These are phyloP conservation scores for Tridacna crocea DNA, from an alignment of 2,888 invertebrate species.

Conservation along the genomic window DNA sequence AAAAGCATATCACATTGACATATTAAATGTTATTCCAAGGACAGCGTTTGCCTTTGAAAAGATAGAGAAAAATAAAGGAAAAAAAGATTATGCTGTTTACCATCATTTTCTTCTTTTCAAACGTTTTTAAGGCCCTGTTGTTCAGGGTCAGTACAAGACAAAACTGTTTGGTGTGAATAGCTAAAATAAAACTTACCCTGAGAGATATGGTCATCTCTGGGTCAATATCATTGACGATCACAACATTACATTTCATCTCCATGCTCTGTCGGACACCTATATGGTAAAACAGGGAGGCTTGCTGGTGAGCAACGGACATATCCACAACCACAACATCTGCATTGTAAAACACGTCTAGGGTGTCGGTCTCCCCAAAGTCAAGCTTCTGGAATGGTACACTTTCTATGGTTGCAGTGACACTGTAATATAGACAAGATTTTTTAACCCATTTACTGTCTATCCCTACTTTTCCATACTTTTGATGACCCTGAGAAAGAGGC, in stretches of 20 bases:
- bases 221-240: constrained; percentile 88
- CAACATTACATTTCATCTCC: constrained; percentile 96
- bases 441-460: no score
- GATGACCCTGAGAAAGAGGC: no score
- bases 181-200: constrained; percentile 88
- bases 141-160: no score
- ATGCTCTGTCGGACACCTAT: constrained; percentile 98
- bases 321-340: constrained; percentile 99
- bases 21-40: no score
- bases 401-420: constrained; percentile 75
- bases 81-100: background rate
- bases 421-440: constrained; percentile 57
- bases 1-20: no score
- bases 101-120: background rate
- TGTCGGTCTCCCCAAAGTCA: constrained; percentile 98
- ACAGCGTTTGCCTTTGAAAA: no score
- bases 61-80: background rate
- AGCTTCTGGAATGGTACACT: constrained; percentile 92
- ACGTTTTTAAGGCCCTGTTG: no score
- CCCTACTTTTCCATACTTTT: no score
- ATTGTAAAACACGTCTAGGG: constrained; percentile 97
- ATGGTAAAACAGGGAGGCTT: constrained; percentile 97
- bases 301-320: constrained; percentile 93
- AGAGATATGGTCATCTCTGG: constrained; percentile 93
- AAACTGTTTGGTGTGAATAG: background rate